phyloP scores from a whole-genome alignment of 2,888 invertebrate species.

The Hecatera dysodea region DNA sequence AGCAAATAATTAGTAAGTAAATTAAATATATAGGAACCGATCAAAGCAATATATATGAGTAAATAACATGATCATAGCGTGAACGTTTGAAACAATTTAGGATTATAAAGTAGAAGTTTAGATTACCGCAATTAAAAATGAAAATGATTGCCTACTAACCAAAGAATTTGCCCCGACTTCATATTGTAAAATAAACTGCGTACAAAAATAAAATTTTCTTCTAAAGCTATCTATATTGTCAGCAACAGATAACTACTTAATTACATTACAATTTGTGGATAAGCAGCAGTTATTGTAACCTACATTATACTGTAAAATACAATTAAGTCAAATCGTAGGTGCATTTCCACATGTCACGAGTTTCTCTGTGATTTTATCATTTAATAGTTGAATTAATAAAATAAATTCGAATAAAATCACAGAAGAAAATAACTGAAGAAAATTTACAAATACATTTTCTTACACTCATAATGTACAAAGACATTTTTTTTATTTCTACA shows the following conservation, averaged over 20 bases:
- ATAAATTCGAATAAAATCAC: constrained; percentile 42
- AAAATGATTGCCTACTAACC: background rate
- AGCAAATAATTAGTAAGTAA: constrained; percentile 21
- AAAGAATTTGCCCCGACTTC: background rate
- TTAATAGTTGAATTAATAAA: constrained; percentile 33
- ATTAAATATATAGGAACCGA: constrained; percentile 33
- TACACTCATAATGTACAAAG: constrained; percentile 47
- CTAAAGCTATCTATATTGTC: constrained; percentile 19
- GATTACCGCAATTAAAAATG: background rate
- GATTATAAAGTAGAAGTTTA: background rate
- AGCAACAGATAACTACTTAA: constrained; percentile 26
- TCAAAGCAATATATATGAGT: constrained; percentile 7
- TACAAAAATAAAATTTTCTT: constrained; percentile 54
- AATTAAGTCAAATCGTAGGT: constrained; percentile 31
- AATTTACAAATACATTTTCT: constrained; percentile 22
- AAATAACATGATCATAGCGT: constrained; percentile 3
- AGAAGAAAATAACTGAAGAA: constrained; percentile 22
- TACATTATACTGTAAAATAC: constrained; percentile 10
- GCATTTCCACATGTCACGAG: constrained; percentile 4
- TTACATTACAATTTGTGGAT: constrained; percentile 9
- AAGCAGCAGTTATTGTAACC: background rate
- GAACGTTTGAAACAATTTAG: background rate
- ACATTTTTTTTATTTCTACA: constrained; percentile 29
- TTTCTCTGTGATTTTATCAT: constrained; percentile 52
- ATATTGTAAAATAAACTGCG: constrained; percentile 20